A percentile compares a stretch with the other conserved stretches of the same genome.
These are phyloP conservation scores for Caerostris extrusa DNA, from an alignment of 1,140 invertebrate species.

Conservation along the genomic window DNA sequence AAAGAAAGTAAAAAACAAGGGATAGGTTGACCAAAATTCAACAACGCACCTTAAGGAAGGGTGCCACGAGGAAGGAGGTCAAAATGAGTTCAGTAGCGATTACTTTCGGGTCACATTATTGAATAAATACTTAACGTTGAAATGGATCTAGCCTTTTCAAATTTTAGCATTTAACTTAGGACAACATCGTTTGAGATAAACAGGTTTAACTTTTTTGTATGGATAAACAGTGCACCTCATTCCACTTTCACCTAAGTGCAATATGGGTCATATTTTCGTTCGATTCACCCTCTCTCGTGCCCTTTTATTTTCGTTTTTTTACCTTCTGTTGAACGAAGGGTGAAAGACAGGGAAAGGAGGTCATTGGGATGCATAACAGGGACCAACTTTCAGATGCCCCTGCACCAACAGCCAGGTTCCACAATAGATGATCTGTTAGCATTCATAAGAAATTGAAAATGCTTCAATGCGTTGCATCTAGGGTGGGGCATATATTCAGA, in stretches of 20 bases:
- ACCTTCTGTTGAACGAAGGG: constrained; percentile 28
- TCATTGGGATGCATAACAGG: constrained; percentile 56
- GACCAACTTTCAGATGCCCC: neutral
- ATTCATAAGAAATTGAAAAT: constrained; percentile 47
- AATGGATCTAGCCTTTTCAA: neutral
- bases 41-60: neutral
- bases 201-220: constrained; percentile 64
- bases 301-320: constrained; percentile 73
- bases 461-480: neutral
- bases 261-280: constrained; percentile 73
- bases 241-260: constrained; percentile 60
- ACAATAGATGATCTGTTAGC: constrained; percentile 28
- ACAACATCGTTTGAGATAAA: constrained; percentile 59
- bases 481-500: constrained; percentile 33
- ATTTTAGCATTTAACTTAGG: constrained; percentile 14
- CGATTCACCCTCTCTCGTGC: constrained; percentile 18
- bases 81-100: constrained; percentile 39
- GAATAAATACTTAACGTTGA: constrained; percentile 9
- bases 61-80: neutral
- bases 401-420: neutral
- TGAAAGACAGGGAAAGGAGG: constrained; percentile 26
- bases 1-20: constrained; percentile 32
- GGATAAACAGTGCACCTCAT: constrained; percentile 65
- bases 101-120: constrained; percentile 26
- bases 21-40: constrained; percentile 2